phyloP scores from a whole-genome alignment of 2,797 vertebrate genomes.

The Perodicticus potto region DNA sequence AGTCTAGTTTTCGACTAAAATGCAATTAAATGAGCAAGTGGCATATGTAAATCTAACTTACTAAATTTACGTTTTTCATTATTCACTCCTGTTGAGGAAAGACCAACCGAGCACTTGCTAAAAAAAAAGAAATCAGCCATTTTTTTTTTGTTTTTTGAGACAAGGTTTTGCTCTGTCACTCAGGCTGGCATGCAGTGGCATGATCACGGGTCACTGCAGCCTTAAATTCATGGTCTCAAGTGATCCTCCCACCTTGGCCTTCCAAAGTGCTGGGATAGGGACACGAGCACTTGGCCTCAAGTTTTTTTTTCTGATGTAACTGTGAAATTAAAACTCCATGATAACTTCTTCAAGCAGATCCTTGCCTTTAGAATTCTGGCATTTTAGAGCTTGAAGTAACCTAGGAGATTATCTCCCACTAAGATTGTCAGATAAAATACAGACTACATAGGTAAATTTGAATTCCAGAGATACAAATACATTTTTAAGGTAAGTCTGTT shows the following conservation, averaged over 20 bases:
- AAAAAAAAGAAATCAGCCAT: neutral
- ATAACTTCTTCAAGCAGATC: neutral
- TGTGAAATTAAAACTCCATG: neutral
- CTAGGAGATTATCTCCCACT: neutral
- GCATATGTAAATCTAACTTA: constrained; percentile 4
- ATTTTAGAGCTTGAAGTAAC: neutral
- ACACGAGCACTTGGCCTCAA: neutral
- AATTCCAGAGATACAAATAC: constrained; percentile 33
- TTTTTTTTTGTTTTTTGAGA: neutral
- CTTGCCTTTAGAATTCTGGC: neutral
- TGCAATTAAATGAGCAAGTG: neutral
- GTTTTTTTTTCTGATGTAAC: neutral
- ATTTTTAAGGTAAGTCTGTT: neutral
- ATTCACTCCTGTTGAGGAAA: constrained; percentile 6
- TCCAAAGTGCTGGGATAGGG: neutral
- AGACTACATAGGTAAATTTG: neutral
- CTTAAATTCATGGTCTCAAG: neutral
- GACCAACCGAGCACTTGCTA: neutral
- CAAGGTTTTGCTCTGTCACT: neutral
- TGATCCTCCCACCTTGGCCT: neutral
- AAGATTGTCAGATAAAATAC: neutral
- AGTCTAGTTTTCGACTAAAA: neutral
- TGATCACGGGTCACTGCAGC: neutral
- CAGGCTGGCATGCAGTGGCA: neutral
- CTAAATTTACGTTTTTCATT: constrained; percentile 36